phyloP scores from a whole-genome alignment of 1,140 invertebrate genomes.

The Drosophila tropicalis region DNA sequence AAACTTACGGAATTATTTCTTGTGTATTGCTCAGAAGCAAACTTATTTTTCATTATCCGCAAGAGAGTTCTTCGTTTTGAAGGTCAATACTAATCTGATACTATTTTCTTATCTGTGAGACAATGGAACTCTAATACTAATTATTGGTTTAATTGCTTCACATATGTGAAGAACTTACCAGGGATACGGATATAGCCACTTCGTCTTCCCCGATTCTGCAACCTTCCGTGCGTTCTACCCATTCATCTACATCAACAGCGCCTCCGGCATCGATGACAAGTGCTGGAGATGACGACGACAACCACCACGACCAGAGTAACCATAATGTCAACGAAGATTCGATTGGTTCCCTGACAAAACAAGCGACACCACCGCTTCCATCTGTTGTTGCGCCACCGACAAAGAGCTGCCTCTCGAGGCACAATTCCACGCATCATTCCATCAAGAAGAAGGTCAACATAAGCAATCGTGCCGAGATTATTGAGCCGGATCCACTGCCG shows the following conservation, averaged over 20 bases:
- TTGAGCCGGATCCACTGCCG: slow-evolving; percentile 68
- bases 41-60: too few relatives aligned
- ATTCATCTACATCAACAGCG: slow-evolving; percentile 69
- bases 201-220: not conserved
- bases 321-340: slow-evolving; percentile 37
- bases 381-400: slow-evolving; percentile 32
- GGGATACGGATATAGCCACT: slow-evolving; percentile 29
- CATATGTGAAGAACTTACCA: slow-evolving; percentile 34
- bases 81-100: not conserved
- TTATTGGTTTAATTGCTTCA: slow-evolving; percentile 34
- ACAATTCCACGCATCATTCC: slow-evolving; percentile 77
- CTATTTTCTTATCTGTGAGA: not conserved
- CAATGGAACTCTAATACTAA: slow-evolving; percentile 32
- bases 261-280: slow-evolving; percentile 72
- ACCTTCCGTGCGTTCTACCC: slow-evolving; percentile 44
- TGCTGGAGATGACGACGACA: slow-evolving; percentile 48
- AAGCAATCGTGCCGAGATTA: slow-evolving; percentile 76
- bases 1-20: too few relatives aligned
- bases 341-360: slow-evolving; percentile 9
- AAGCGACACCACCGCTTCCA: slow-evolving; percentile 29
- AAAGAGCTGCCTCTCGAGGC: slow-evolving; percentile 75
- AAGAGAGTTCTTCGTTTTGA: too few relatives aligned
- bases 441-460: slow-evolving; percentile 82
- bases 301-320: slow-evolving; percentile 30
- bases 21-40: too few relatives aligned